These are phyloP conservation scores for Andinoacara biseriatus DNA, from an alignment of 2,113 vertebrate species.

Conservation along the genomic window DNA sequence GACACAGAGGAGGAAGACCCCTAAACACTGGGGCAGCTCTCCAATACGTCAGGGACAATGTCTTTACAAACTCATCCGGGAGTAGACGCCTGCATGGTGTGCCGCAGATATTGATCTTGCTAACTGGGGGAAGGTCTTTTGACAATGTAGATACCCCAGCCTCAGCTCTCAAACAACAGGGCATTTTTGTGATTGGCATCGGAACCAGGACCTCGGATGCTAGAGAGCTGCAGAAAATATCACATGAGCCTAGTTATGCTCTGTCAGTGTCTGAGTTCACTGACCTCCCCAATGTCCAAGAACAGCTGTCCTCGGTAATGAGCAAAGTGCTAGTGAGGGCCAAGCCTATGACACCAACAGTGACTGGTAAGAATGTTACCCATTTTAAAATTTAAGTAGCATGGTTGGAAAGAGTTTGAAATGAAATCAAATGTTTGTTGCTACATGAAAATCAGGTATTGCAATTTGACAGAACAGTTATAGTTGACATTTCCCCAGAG, in stretches of 20 bases:
- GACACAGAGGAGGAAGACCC: constrained; percentile 45
- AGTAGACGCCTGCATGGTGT: constrained; percentile 82
- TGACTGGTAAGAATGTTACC: constrained; percentile 27
- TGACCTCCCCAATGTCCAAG: constrained; percentile 49
- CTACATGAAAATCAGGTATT: too few relatives aligned
- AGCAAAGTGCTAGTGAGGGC: not conserved
- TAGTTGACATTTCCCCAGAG: too few relatives aligned
- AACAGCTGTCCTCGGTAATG: constrained; percentile 43
- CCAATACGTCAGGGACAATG: constrained; percentile 44
- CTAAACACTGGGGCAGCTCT: constrained; percentile 60
- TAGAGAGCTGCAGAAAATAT: constrained; percentile 54
- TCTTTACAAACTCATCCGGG: constrained; percentile 82
- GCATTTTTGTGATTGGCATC: constrained; percentile 47
- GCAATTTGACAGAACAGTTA: too few relatives aligned
- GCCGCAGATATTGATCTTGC: constrained; percentile 78
- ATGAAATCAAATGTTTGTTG: too few relatives aligned
- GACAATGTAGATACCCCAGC: constrained; percentile 60
- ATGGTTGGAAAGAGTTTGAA: too few relatives aligned
- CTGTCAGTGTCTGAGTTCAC: constrained; percentile 55
- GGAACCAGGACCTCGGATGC: constrained; percentile 51
- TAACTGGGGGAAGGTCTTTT: constrained; percentile 56
- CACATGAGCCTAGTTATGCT: constrained; percentile 46
- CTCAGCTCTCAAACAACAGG: constrained; percentile 54
- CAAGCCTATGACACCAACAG: constrained; percentile 17
- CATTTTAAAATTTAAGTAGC: too few relatives aligned